Conservation (phyloP, 1,140 invertebrate genomes). For the Tetramorium parvispinum region DNA sequence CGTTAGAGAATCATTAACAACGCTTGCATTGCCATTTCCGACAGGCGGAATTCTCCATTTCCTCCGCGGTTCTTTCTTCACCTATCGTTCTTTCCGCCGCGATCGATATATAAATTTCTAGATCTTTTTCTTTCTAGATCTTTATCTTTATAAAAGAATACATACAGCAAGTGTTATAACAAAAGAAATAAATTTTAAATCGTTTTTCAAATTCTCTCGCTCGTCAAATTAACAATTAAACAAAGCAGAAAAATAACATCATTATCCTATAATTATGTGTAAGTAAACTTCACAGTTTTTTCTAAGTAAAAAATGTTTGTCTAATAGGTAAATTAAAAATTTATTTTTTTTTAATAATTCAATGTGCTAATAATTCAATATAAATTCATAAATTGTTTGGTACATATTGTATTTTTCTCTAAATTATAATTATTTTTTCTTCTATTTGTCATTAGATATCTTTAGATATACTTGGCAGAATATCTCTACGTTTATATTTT, state of each 20-base stretch:
- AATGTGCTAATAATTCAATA: neutral
- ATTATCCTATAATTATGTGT: neutral
- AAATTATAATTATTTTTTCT: neutral
- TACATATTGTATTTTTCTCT: neutral
- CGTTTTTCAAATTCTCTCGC: neutral
- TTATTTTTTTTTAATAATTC: neutral
- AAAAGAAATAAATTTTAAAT: neutral
- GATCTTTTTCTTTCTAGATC: slow-evolving; percentile 16
- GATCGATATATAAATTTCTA: neutral
- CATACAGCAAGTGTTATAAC: neutral
- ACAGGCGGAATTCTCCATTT: slow-evolving; percentile 45
- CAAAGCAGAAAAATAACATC: neutral
- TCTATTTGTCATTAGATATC: neutral
- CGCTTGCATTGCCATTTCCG: slow-evolving; percentile 68
- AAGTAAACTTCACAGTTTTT: neutral
- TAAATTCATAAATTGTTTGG: neutral
- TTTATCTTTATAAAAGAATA: neutral
- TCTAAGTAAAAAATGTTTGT: neutral
- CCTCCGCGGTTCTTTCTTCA: slow-evolving; percentile 47
- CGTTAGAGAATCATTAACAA: slow-evolving; percentile 82
- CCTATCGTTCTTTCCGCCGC: neutral
- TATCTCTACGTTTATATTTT: neutral
- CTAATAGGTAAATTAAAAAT: neutral
- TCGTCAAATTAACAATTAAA: neutral
- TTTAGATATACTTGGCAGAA: neutral